These are phyloP conservation scores for Simalia tracyae DNA, from an alignment of 2,797 vertebrate genomes.

Conservation along the genomic window DNA sequence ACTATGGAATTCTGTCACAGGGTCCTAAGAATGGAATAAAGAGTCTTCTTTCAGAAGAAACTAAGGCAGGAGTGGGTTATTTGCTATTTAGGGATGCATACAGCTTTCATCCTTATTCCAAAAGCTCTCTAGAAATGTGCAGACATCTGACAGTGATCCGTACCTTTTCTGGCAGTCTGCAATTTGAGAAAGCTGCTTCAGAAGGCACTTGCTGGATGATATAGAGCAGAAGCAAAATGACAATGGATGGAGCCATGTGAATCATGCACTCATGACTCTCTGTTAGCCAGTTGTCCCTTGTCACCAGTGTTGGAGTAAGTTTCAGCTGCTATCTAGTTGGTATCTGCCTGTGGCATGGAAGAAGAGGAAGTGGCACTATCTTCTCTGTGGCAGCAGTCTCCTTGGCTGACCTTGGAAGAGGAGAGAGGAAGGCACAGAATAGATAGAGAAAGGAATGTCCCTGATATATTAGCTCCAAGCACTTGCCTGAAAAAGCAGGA, in stretches of 20 bases:
- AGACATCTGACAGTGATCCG: neutral
- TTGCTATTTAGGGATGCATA: neutral
- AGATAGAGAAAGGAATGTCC: neutral
- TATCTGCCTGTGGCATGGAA: neutral
- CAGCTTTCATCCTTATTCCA: neutral
- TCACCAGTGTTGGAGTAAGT: neutral
- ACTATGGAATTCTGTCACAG: neutral
- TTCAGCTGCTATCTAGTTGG: neutral
- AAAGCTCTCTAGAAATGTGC: neutral
- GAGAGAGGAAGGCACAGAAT: neutral
- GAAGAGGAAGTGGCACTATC: neutral
- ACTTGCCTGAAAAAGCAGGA: neutral
- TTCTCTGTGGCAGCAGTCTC: neutral
- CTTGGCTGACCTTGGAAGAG: neutral
- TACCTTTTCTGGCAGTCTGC: neutral
- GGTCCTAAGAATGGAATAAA: no score
- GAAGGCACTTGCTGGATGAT: neutral
- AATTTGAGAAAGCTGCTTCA: neutral
- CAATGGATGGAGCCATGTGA: neutral
- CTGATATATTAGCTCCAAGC: neutral
- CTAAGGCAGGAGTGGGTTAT: neutral
- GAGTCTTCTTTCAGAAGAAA: neutral
- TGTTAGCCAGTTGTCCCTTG: neutral
- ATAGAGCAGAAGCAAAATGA: neutral
- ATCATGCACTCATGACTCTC: neutral